Evolutionary conservation across 2,113 vertebrate species (phyloP).

Genomic region (Tamias sibiricus): DNA sequence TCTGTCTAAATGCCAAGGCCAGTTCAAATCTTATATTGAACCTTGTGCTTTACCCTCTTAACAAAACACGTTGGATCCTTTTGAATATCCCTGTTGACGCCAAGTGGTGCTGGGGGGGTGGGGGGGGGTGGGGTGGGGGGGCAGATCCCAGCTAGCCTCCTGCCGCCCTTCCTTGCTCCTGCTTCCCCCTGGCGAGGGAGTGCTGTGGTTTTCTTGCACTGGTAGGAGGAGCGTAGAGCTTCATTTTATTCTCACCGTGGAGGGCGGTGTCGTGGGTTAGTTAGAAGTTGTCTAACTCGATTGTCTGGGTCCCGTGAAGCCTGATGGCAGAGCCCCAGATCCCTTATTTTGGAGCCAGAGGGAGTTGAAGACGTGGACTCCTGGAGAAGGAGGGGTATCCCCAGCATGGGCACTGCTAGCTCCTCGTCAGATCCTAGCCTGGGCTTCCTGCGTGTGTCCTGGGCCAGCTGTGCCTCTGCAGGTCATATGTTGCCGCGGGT

Average conservation of each 20-base stretch:
- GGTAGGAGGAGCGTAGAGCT: background rate
- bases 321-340: background rate
- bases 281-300: background rate
- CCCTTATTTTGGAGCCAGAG: background rate
- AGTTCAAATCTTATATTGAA: background rate
- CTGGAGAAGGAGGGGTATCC: background rate
- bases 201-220: background rate
- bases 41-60: background rate
- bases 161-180: background rate
- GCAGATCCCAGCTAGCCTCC: rapidly evolving
- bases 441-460: background rate
- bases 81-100: background rate
- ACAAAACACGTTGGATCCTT: background rate
- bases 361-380: background rate
- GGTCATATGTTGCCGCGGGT: rapidly evolving
- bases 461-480: background rate
- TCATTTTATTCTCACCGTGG: background rate
- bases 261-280: background rate
- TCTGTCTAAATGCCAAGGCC: background rate
- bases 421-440: too few relatives aligned
- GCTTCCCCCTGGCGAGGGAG: background rate
- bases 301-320: background rate
- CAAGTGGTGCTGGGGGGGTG: background rate
- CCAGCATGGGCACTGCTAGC: rapidly evolving
- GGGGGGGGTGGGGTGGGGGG: too few relatives aligned